Evolutionary conservation across 30 jellyfish, hydroid and myxozoan genomes (phyloP).

Genomic region (Calvadosia cruxmelitensis): DNA sequence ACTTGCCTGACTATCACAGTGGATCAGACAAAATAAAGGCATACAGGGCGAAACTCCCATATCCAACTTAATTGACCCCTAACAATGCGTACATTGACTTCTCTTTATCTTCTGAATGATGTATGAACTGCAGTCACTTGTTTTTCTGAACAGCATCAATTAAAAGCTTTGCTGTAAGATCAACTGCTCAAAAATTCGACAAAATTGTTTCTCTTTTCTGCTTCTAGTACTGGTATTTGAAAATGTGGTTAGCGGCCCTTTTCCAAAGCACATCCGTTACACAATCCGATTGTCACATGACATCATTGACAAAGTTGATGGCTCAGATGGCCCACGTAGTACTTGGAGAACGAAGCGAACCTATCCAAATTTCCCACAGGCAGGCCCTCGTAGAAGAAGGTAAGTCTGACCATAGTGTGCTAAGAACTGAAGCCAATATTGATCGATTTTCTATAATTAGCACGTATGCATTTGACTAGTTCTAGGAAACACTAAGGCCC

Average conservation of each 20-base stretch:
- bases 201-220: not conserved
- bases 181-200: not conserved
- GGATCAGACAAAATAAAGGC: too few species aligned
- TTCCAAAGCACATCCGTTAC: constrained; percentile 71
- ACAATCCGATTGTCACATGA: constrained; percentile 60
- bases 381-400: constrained; percentile 49
- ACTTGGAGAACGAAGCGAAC: constrained; percentile 69
- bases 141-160: too few species aligned
- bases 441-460: too few species aligned
- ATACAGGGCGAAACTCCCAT: too few species aligned
- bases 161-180: not conserved
- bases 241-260: constrained; percentile 13
- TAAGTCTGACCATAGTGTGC: not conserved
- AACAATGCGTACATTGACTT: too few species aligned
- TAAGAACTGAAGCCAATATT: too few species aligned
- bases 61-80: too few species aligned
- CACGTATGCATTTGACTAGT: too few species aligned
- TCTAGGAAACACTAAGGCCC: too few species aligned
- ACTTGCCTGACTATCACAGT: too few species aligned
- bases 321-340: constrained; percentile 19
- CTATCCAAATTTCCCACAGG: constrained; percentile 44
- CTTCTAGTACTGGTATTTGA: constrained; percentile 70
- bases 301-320: constrained; percentile 6
- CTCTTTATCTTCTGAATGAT: too few species aligned
- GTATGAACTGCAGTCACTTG: too few species aligned